phyloP scores from a whole-genome alignment of 1,140 invertebrate species.

The Zaprionus tsacasi region DNA sequence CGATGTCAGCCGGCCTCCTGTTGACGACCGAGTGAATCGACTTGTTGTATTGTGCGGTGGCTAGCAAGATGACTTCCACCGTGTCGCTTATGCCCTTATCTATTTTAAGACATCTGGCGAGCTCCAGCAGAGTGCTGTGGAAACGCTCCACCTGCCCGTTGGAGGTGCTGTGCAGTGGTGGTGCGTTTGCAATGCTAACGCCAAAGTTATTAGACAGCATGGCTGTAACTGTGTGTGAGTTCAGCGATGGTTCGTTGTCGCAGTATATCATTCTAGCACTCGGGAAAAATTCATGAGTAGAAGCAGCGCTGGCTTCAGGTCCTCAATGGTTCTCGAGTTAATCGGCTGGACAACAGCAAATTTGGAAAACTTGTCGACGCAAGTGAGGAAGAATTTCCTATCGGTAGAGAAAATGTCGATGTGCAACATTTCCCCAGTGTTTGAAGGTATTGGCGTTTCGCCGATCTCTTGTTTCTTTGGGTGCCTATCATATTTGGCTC shows the following conservation, averaged over 20 bases:
- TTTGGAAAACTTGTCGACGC: constrained; percentile 7
- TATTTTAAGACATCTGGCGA: too few species aligned
- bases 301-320: background rate
- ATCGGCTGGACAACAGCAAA: constrained; percentile 9
- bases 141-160: constrained; percentile 21
- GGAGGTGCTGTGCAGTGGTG: too few species aligned
- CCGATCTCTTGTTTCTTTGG: constrained; percentile 8
- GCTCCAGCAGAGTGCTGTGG: background rate
- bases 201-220: too few species aligned
- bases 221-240: constrained; percentile 12
- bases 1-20: background rate
- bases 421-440: background rate
- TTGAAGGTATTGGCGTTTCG: background rate
- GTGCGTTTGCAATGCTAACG: constrained; percentile 14
- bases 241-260: constrained; percentile 4
- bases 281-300: constrained; percentile 15
- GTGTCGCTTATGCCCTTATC: too few species aligned
- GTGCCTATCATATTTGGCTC: too few species aligned
- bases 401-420: constrained; percentile 4
- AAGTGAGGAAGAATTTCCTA: constrained; percentile 1
- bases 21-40: background rate
- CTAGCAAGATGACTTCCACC: background rate
- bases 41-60: background rate
- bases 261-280: constrained; percentile 1
- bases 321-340: constrained; percentile 11